A percentile compares a stretch with the other conserved stretches of the same genome.
These are phyloP conservation scores for Choloepus didactylus DNA, from an alignment of 2,797 vertebrate species.

Conservation along the genomic window DNA sequence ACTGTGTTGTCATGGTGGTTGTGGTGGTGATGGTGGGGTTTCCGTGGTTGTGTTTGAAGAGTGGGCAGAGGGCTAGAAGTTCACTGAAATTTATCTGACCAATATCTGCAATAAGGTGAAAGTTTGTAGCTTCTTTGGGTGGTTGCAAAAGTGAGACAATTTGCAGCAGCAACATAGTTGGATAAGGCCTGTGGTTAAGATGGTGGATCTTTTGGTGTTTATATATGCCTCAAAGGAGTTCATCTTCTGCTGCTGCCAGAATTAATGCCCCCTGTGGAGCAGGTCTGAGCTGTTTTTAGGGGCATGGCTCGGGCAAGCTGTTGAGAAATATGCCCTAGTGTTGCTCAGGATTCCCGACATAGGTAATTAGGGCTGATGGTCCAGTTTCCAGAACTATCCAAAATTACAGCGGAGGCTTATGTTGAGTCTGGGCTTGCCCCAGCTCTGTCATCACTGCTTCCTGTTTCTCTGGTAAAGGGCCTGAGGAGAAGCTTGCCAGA, in stretches of 20 bases:
- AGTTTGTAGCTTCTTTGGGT: neutral
- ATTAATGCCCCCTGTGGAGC: conserved; percentile 54
- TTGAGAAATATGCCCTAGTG: conserved; percentile 69
- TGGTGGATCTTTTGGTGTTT: conserved; percentile 40
- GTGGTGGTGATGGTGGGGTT: neutral
- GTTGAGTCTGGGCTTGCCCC: conserved; percentile 71
- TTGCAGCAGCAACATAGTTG: neutral
- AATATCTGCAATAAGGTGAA: conserved; percentile 40
- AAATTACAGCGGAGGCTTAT: conserved; percentile 75
- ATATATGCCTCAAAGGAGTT: conserved; percentile 64
- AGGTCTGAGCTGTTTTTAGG: conserved; percentile 78
- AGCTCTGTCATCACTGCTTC: conserved; percentile 61
- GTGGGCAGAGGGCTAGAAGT: neutral
- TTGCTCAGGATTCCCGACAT: conserved; percentile 54
- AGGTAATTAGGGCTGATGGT: conserved; percentile 76
- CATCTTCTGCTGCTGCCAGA: neutral
- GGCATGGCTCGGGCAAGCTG: neutral
- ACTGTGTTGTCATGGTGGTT: neutral
- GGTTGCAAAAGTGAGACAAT: neutral
- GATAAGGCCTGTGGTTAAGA: neutral
- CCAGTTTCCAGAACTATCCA: conserved; percentile 69
- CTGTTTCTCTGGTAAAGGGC: conserved; percentile 59
- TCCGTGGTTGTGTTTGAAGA: neutral
- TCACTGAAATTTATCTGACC: conserved; percentile 49
- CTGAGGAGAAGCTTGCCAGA: conserved; percentile 45